Percentiles rank a stretch among this genome's conserved stretches.
Evolutionary conservation across 2,113 vertebrate genomes (phyloP).

Genomic region (Dasyornis broadbenti): DNA sequence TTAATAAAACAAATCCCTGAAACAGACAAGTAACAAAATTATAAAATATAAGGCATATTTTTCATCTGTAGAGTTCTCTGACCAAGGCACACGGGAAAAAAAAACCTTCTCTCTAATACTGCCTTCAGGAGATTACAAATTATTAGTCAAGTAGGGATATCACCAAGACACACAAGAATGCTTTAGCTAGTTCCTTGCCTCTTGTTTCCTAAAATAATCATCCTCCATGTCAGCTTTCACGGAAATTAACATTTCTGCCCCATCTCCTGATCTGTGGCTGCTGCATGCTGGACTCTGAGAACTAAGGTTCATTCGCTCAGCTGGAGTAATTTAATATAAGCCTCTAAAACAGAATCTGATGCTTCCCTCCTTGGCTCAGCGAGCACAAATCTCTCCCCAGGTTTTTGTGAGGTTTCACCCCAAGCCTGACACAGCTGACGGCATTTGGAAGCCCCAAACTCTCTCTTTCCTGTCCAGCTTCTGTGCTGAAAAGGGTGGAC

Average conservation of each 20-base stretch:
- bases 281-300: not conserved
- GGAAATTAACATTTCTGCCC: not conserved
- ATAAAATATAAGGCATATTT: not conserved
- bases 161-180: not conserved
- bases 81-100: not conserved
- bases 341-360: not conserved
- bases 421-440: not conserved
- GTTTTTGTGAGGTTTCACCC: constrained; percentile 16
- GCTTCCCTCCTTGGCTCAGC: not conserved
- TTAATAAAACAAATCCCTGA: not conserved
- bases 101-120: accelerated
- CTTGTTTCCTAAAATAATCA: not conserved
- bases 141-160: not conserved
- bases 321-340: not conserved
- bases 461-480: constrained; percentile 42
- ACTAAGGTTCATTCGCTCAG: not conserved
- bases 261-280: not conserved
- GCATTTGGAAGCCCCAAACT: constrained; percentile 19
- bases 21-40: not conserved
- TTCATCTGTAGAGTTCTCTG: not conserved
- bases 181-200: not conserved
- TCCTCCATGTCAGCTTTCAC: not conserved
- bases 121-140: not conserved
- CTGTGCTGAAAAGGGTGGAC: constrained; percentile 24
- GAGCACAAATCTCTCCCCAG: not conserved